phyloP scores from a whole-genome alignment of 2,888 invertebrate genomes.

The Seladonia tumulorum region DNA sequence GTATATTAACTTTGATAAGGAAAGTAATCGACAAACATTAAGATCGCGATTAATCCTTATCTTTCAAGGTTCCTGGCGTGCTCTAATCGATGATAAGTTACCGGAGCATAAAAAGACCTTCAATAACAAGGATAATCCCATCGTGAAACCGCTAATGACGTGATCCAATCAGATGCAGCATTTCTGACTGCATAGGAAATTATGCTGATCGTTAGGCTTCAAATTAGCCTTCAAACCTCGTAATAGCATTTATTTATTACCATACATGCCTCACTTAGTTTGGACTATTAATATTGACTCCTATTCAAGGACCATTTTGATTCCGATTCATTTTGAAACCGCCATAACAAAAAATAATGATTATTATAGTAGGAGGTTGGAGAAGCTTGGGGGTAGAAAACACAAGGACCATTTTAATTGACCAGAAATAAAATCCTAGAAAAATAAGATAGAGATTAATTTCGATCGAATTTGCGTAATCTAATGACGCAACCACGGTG shows the following conservation, averaged over 20 bases:
- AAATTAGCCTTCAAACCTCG: neutral
- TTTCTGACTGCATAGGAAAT: neutral
- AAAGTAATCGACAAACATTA: conserved; percentile 4
- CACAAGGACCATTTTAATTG: too few species aligned
- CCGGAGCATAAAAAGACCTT: neutral
- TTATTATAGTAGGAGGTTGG: too few species aligned
- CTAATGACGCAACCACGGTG: conserved; percentile 14
- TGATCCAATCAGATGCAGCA: neutral
- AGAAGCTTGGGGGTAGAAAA: too few species aligned
- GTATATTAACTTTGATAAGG: neutral
- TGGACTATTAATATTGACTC: too few species aligned
- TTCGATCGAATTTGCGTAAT: conserved; percentile 30
- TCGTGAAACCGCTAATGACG: neutral
- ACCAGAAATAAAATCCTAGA: too few species aligned
- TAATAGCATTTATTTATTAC: neutral
- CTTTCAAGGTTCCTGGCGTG: neutral
- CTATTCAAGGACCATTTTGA: neutral
- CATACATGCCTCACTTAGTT: neutral
- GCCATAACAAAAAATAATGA: too few species aligned
- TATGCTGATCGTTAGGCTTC: neutral
- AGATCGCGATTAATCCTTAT: conserved; percentile 1
- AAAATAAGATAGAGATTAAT: too few species aligned
- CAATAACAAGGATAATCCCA: neutral
- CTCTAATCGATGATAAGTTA: neutral
- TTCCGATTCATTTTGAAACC: too few species aligned